Evolutionary conservation across 2,113 vertebrate genomes (phyloP), one percentile per base, ranked within the genome.

Genomic region (Cranoglanis bouderius): DNA sequence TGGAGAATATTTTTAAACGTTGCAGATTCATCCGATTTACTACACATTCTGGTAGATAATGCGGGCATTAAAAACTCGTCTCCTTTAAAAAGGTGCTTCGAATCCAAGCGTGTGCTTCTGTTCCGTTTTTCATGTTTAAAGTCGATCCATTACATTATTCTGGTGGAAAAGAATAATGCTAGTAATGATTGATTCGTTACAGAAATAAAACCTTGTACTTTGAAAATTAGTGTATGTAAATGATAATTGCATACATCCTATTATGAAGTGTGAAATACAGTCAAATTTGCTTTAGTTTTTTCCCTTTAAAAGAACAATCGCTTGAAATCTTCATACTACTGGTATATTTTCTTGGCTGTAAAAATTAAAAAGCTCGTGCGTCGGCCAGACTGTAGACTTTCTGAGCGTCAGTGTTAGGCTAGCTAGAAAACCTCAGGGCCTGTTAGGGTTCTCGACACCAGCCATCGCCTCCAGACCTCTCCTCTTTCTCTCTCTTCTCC

Each of bases 341-440:
- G 72, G 67, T 65, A 51, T 32, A 6, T 43, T 9, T n/a, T 43
- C 13, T 85, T 57, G 86, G 49, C 57, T 29, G 78, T 49, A 35
- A 51, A 75, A 57, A 74, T 38, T 14, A 61, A 59, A 53, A 83
- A 13, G 72, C 72, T 87, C 82, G 61, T 80, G 57, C 63, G 84
- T 57, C 77, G 85, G 59, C 85, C 81, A 78, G 81, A 89, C 78
- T 32, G 46, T 53, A 51, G 77, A 57, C n/a, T 59, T 65, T 32
- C 85, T 19, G 74, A 67, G 74, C 46, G 40, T 21, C 57, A 21
- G 53, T 53, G 85, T 63, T 32, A 67, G 65, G 65, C 63, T 77
- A 2, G 59, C 40, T 57, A 38, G 65, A 75, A 38, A 43, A 55
- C 90, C 85, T 24, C 49, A 46, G 85, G 90, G 61, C 81, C 43